phyloP scores from a whole-genome alignment of 2,888 invertebrate genomes.

The Drosophila setosimentum region DNA sequence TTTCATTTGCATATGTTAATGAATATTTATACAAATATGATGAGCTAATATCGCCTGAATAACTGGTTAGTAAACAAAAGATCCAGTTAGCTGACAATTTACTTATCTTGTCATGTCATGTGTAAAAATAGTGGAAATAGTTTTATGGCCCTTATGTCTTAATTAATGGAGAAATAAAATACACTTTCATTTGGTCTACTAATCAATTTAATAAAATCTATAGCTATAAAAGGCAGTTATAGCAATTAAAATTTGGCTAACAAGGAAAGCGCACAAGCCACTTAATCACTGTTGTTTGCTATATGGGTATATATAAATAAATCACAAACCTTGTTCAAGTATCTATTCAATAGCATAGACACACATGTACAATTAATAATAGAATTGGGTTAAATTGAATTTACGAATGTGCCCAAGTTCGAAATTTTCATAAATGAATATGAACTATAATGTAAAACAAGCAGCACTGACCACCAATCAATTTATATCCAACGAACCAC shows the following conservation, averaged over 20 bases:
- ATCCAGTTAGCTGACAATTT: constrained; percentile 3
- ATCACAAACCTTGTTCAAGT: background rate
- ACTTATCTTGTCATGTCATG: constrained; percentile 18
- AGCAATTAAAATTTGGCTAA: constrained; percentile 8
- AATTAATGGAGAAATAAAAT: constrained; percentile 57
- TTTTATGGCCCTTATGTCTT: background rate
- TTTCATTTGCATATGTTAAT: constrained; percentile 49
- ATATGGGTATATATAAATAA: background rate
- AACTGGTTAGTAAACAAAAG: constrained; percentile 3
- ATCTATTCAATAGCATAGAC: background rate
- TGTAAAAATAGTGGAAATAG: constrained; percentile 21
- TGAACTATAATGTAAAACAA: constrained; percentile 5
- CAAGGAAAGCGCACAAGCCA: background rate
- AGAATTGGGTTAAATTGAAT: background rate
- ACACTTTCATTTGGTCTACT: constrained; percentile 16
- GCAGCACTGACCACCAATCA: constrained; percentile 11
- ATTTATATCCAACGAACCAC: background rate
- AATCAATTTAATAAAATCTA: constrained; percentile 24
- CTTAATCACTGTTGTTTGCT: constrained; percentile 1
- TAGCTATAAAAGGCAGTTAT: constrained; percentile 15
- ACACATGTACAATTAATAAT: background rate
- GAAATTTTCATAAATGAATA: constrained; percentile 5
- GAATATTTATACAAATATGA: constrained; percentile 10
- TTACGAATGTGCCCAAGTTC: background rate
- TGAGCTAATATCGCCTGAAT: constrained; percentile 3